Evolutionary conservation across 2,888 invertebrate genomes (phyloP), one percentile per base, ranked within the genome.

Genomic region (Eulithis testata): DNA sequence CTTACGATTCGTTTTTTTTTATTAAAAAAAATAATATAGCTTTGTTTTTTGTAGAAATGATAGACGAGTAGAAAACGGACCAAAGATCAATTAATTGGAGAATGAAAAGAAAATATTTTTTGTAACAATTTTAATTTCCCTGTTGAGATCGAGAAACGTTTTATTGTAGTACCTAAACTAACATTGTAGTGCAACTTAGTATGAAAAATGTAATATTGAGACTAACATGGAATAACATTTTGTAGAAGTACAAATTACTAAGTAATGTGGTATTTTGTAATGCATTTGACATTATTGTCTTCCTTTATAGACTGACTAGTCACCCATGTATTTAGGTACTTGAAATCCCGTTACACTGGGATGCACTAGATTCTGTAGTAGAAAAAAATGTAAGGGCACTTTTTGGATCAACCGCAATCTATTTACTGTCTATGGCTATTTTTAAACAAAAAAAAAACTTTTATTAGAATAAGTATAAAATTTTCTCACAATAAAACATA

Each of bases 251-350:
- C 89, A 91, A 91, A 89, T 82, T 87, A 85, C 68, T 75, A 85
- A 78, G 77, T 73, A 71, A 70, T 76, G 52, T 87, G 85, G 87
- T 87, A 88, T 83, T 86, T 85, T 86, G 78, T 85, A 86, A 84
- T 81, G 83, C 82, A 73, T 73, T 68, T 72, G 72, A 68, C 68
- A 67, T 68, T 68, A 66, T 70, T 79, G 91, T 91, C 91, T 92
- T 91, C 91, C 91, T 88, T 80, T 77, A 79, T 88, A 90, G 90
- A 91, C 90, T 91, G 90, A 90, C 78, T 76, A 88, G 86, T 83
- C 83, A 77, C 81, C 81, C 81, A 76, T 84, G 73, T 81, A 71
- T 77, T 76, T 70, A 21, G 21, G 21, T 21, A 66, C 71, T 77
- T 81, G 73, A 79, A 76, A 77, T 86, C 89, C 90, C 79, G 73